Evolutionary conservation across 37 sponge, comb jelly and placozoan species (phyloP), one percentile per base, ranked within the genome.

Genomic region (Tethya wilhelma): DNA sequence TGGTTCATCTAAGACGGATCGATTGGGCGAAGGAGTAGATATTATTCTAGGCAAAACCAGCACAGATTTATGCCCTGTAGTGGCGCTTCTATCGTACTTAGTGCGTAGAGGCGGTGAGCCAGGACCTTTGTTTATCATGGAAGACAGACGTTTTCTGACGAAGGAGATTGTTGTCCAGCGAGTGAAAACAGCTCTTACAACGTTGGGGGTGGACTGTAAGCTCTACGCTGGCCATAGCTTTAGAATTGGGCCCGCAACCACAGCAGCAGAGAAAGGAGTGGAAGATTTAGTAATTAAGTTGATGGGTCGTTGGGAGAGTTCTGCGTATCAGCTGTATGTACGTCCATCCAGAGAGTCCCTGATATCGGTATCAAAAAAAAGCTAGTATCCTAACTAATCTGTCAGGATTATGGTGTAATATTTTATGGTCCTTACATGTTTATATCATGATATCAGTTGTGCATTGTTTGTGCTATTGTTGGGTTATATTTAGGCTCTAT

Each of bases 221-320:
- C n/a, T n/a, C n/a, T n/a, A n/a, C n/a, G n/a, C n/a, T n/a, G n/a
- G n/a, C n/a, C n/a, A n/a, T n/a, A n/a, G n/a, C n/a, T 69, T 80
- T 44, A n/a, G 81, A 29, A 53, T 80, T 20, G 81, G 81, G 56
- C 71, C 81, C 34, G 81, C 81, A 9, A 80, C 71, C 31, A 70
- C 81, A 2, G 71, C 71, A 25, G 81, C 71, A 23, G 26, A 1
- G 28, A 9, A 17, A 38, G 81, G 70, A 11, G 9, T 80, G 25
- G 28, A 23, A 12, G 71, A 69, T 3, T 40, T 58, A 12, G 14
- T 43, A 3, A 69, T 80, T 30, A 49, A 79, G 69, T 56, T 28
- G 42, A 17, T 80, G 17, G 81, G 81, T 23, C 32, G 81, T 25
- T 80, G 81, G 81, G 26, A 80, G 42, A 49, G 55, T 22, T 53